Percentiles rank a stretch among this genome's conserved stretches.
These are phyloP conservation scores for Taeniopygia guttata DNA, from an alignment of 2,797 vertebrate genomes.

Conservation along the genomic window DNA sequence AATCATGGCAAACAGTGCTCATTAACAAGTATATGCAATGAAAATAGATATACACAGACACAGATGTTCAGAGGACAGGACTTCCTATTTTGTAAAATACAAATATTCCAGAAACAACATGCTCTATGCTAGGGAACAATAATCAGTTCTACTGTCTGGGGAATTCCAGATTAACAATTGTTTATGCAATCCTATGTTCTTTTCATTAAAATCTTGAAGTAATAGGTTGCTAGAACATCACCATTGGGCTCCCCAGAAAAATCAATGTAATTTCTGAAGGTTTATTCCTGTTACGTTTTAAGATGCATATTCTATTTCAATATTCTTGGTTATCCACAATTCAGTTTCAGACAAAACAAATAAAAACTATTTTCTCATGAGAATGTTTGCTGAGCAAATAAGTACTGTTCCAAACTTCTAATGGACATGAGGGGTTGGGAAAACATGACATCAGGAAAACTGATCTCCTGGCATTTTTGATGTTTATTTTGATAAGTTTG, in stretches of 20 bases:
- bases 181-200: neutral
- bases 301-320: neutral
- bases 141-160: neutral
- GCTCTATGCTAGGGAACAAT: neutral
- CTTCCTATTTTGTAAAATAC: accelerated
- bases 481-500: neutral
- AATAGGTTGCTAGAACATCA: neutral
- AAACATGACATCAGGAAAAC: neutral
- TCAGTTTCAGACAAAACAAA: neutral
- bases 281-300: neutral
- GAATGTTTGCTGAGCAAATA: neutral
- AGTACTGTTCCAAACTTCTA: neutral
- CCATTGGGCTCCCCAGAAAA: neutral
- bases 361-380: neutral
- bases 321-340: neutral
- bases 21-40: neutral
- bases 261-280: neutral
- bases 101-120: neutral
- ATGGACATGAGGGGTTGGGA: neutral
- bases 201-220: neutral
- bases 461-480: neutral
- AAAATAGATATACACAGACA: neutral
- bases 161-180: neutral
- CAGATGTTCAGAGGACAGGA: neutral
- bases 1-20: neutral